Percentiles rank a stretch among this genome's conserved stretches.
These are phyloP conservation scores for Nemapogon koenigi DNA, from an alignment of 2,888 invertebrate genomes.

Conservation along the genomic window DNA sequence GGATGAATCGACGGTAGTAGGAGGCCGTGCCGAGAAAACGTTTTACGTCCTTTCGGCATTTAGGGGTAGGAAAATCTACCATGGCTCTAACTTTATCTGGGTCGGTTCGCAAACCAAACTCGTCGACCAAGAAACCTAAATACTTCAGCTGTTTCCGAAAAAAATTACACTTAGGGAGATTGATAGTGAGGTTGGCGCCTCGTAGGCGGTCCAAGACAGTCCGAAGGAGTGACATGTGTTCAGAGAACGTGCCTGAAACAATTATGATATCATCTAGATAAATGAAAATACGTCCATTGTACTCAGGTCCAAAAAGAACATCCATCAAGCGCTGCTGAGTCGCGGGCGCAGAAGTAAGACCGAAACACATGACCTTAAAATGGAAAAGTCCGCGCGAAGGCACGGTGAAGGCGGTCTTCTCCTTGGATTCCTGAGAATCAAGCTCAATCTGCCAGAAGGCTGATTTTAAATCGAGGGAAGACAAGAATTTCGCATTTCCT, in stretches of 20 bases:
- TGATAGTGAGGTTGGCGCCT: not conserved
- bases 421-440: not conserved
- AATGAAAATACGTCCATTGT: not conserved
- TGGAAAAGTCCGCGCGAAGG: not conserved
- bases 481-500: no score
- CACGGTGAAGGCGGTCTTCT: not conserved
- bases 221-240: not conserved
- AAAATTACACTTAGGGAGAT: not conserved
- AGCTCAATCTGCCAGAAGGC: not conserved
- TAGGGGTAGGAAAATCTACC: not conserved
- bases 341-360: not conserved
- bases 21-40: no score
- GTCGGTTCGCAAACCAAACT: not conserved
- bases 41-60: not conserved
- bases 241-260: not conserved
- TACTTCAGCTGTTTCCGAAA: not conserved
- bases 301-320: not conserved
- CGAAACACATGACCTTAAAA: not conserved
- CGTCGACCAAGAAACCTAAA: not conserved
- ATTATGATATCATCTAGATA: not conserved
- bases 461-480: no score
- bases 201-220: not conserved
- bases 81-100: not conserved
- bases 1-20: no score
- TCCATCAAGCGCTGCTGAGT: not conserved